Conservation (phyloP, 2,888 invertebrate species). For the Tanypteryx hageni region DNA sequence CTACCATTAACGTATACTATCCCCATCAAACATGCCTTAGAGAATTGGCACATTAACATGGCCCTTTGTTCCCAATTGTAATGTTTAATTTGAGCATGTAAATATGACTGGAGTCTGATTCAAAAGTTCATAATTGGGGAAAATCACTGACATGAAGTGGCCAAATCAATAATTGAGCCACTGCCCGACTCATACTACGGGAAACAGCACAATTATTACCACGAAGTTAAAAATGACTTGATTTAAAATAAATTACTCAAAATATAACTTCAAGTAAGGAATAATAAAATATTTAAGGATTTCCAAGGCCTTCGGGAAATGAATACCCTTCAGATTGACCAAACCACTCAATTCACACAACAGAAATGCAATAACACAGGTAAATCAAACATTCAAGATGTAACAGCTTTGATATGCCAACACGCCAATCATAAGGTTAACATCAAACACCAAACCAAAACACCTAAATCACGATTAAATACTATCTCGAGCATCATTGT, state of each 20-base stretch:
- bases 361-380: neutral
- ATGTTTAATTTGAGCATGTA: neutral
- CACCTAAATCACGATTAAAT: too few species aligned
- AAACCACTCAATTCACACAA: constrained; percentile 50
- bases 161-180: neutral
- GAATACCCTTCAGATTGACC: constrained; percentile 60
- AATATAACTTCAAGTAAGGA: neutral
- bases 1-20: neutral
- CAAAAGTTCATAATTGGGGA: neutral
- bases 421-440: neutral
- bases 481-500: too few species aligned
- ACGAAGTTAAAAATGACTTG: too few species aligned
- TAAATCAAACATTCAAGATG: neutral
- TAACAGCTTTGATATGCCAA: neutral
- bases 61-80: neutral
- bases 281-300: neutral
- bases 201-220: neutral
- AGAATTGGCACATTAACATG: neutral
- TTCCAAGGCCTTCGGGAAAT: neutral
- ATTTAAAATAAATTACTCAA: neutral
- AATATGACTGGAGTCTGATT: neutral
- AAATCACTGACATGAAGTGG: neutral
- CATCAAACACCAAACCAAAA: too few species aligned
- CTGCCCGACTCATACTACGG: constrained; percentile 3
- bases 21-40: neutral